These are phyloP conservation scores for Falco rusticolus DNA, from an alignment of 2,797 vertebrate species.

Conservation along the genomic window DNA sequence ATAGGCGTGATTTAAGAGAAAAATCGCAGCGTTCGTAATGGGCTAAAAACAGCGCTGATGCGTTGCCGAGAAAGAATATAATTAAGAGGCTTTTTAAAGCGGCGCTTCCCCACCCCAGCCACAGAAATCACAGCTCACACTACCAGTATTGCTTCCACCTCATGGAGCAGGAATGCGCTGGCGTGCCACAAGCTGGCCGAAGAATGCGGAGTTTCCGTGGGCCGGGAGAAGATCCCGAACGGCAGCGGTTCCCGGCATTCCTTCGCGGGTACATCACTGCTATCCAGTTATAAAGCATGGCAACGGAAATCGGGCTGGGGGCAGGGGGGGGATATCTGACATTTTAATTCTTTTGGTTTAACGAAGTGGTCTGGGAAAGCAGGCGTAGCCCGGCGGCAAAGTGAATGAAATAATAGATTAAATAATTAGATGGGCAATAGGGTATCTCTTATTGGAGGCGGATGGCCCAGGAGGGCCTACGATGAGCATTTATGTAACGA, in stretches of 20 bases:
- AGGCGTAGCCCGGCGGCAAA: background rate
- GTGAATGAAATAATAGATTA: background rate
- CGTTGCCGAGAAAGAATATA: slow-evolving; percentile 75
- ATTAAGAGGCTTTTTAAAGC: slow-evolving; percentile 80
- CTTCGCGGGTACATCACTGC: slow-evolving; percentile 80
- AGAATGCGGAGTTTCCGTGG: slow-evolving; percentile 91
- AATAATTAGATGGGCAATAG: background rate
- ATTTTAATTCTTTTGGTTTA: background rate
- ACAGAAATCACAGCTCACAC: slow-evolving; percentile 63
- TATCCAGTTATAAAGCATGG: slow-evolving; percentile 23
- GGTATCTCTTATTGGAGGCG: accelerated
- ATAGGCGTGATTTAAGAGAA: slow-evolving; percentile 74
- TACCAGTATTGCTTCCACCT: slow-evolving; percentile 83
- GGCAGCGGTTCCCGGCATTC: slow-evolving; percentile 83
- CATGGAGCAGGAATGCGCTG: slow-evolving; percentile 91
- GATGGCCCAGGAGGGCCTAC: background rate
- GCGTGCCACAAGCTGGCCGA: slow-evolving; percentile 85
- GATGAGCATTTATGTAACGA: background rate
- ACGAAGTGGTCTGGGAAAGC: background rate
- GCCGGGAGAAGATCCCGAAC: slow-evolving; percentile 80
- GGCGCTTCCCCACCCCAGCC: slow-evolving; percentile 68
- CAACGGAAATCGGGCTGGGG: background rate
- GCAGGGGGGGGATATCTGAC: background rate
- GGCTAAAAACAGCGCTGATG: slow-evolving; percentile 78
- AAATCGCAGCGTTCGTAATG: slow-evolving; percentile 70